Evolutionary conservation across 2,888 invertebrate species (phyloP), one percentile per base, ranked within the genome.

Genomic region (Xanthorhoe designata): DNA sequence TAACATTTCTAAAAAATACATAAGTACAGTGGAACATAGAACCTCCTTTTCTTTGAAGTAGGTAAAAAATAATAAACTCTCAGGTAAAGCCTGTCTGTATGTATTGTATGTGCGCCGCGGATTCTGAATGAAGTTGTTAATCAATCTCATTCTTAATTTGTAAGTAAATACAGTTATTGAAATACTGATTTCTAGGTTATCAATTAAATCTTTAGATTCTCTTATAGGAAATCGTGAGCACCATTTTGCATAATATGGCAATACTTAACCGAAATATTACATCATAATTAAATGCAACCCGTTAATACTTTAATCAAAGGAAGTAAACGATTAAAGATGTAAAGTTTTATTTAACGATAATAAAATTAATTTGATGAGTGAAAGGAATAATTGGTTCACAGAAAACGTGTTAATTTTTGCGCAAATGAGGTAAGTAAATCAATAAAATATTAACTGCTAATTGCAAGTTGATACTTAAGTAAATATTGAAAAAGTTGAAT

Each of bases 191-290:
- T 63, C 42, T 62, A 60, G 64, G 59, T 57, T 68, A 72, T 69
- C 69, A 47, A 67, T 45, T 63, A 52, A 52, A 61, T 53, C 61
- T 52, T 54, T 9, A 60, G 56, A 62, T 59, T 53, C 64, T 60
- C 59, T 53, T 50, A 32, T 59, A 63, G 64, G 56, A 66, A 63
- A 66, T 69, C 71, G 69, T 69, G 71, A 56, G 32, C 69, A 73
- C 73, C 69, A 69, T 71, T 68, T 68, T 66, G 66, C 65, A 69
- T 68, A n/a, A n/a, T n/a, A 71, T 68, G 69, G 69, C 68, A 69
- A 65, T 66, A 71, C 68, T 64, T 66, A 68, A 68, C 71, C 73
- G 35, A 66, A 38, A 62, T 60, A 55, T 73, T 70, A 69, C 65
- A 19, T 71, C 69, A 73, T 55, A 62, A n/a, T 57, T 49, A 60